phyloP scores from a whole-genome alignment of 2,888 invertebrate genomes.

The Spodoptera picta region DNA sequence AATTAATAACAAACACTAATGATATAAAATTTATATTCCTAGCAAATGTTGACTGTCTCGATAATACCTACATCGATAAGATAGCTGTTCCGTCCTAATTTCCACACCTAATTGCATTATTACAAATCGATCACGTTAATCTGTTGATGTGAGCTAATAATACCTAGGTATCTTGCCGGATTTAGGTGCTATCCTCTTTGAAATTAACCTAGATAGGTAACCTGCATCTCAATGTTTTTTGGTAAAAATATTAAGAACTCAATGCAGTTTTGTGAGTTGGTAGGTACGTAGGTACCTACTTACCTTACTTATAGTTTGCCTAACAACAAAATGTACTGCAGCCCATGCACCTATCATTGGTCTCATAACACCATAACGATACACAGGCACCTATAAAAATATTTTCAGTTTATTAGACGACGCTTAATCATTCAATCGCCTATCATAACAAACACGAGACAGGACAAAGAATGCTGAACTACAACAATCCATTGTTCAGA shows the following conservation, averaged over 20 bases:
- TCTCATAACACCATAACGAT: too few species aligned
- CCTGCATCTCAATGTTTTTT: too few species aligned
- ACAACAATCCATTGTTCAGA: conserved; percentile 48
- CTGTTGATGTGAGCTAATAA: too few species aligned
- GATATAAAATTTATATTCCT: conserved; percentile 53
- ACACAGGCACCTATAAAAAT: conserved; percentile 1
- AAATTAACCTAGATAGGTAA: too few species aligned
- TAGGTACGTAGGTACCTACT: too few species aligned
- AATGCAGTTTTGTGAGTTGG: too few species aligned
- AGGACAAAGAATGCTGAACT: conserved; percentile 36
- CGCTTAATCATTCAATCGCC: conserved; percentile 12
- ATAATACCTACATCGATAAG: conserved; percentile 63
- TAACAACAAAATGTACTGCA: too few species aligned
- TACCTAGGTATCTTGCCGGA: too few species aligned
- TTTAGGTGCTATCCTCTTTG: too few species aligned
- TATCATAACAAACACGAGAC: conserved; percentile 20
- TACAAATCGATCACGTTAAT: conserved; percentile 25
- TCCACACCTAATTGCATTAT: conserved; percentile 40
- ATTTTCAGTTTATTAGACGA: conserved; percentile 4
- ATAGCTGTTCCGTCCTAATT: conserved; percentile 62
- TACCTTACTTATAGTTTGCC: too few species aligned
- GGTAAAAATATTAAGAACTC: too few species aligned
- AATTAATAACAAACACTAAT: conserved; percentile 2
- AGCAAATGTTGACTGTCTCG: conserved; percentile 40
- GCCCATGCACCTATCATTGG: too few species aligned